Conservation (phyloP, 2,113 vertebrate genomes). For the Epinephelus moara region DNA sequence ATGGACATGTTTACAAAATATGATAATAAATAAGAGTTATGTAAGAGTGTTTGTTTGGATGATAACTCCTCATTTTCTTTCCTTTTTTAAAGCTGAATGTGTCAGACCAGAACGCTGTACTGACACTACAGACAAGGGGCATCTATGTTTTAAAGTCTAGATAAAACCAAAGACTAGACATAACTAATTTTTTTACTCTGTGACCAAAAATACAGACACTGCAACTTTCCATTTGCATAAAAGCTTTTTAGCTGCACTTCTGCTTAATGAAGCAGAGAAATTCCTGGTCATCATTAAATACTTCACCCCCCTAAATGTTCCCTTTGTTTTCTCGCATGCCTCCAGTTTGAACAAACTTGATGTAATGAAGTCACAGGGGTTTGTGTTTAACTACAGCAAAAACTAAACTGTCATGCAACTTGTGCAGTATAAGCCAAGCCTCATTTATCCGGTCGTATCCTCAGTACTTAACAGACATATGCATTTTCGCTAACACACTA, state of each 20-base stretch:
- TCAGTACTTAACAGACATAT: too few species aligned
- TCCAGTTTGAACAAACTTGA: too few species aligned
- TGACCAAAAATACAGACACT: neutral
- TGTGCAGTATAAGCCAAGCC: too few species aligned
- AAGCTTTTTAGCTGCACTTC: neutral
- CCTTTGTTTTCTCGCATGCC: too few species aligned
- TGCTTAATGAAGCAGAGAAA: neutral
- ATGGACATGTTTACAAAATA: neutral
- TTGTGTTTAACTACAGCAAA: too few species aligned
- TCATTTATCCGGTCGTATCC: too few species aligned
- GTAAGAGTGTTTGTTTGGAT: neutral
- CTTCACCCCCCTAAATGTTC: too few species aligned
- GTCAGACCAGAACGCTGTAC: neutral
- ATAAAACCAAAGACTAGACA: neutral
- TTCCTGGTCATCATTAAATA: neutral
- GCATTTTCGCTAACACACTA: too few species aligned
- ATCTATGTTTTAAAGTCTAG: neutral
- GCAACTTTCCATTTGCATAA: neutral
- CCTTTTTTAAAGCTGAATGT: neutral
- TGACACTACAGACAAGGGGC: neutral
- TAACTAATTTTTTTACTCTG: neutral
- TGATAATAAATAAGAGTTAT: neutral
- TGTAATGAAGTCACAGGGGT: too few species aligned
- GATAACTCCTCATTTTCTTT: neutral
- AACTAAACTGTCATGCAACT: too few species aligned